Evolutionary conservation across 1,140 invertebrate genomes (phyloP), one percentile per base, ranked within the genome.

Genomic region (Dufourea novaeangliae): DNA sequence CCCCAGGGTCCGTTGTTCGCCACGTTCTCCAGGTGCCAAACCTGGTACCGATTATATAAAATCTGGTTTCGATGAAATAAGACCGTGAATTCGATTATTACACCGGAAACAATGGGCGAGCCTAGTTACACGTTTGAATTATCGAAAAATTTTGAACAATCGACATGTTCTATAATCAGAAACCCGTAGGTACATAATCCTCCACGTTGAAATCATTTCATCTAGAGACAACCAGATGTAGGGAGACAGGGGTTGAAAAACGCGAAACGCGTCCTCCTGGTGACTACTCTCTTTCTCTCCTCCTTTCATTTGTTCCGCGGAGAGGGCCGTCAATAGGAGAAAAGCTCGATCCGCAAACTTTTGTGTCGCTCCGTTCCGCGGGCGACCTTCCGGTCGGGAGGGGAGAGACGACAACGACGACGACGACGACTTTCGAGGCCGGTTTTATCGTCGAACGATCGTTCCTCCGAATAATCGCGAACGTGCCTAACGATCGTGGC

Each of bases 401-500:
- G 39, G 29, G 12, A 20, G 22, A 39, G 37, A n/a, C n/a, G n/a
- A n/a, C n/a, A n/a, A n/a, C n/a, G 34, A n/a, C 56, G 66, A 50
- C 68, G 68, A 57, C n/a, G 71, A 67, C 72, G 78, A 79, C 77
- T 80, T 84, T 84, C 83, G 83, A 81, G 69, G 80, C 74, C 29
- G 62, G 81, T 80, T 83, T n/a, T 86, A 86, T 86, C 84, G 75
- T 69, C 79, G 77, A 74, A 80, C 71, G 83, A 86, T 87, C 86
- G 76, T 84, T 85, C 75, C 78, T 77, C 72, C 82, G 81, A 88
- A 88, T 89, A 88, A 85, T 88, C 84, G 79, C 80, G 82, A 87
- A 87, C 84, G 88, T 88, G 88, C 84, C 81, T 84, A 87, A 89
- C 88, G 87, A 89, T 89, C 84, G 86, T 78, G 79, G 84, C 78